Percentiles rank a stretch among this genome's conserved stretches.
phyloP scores from a whole-genome alignment of 2,113 vertebrate genomes.

The Struthidea cinerea region DNA sequence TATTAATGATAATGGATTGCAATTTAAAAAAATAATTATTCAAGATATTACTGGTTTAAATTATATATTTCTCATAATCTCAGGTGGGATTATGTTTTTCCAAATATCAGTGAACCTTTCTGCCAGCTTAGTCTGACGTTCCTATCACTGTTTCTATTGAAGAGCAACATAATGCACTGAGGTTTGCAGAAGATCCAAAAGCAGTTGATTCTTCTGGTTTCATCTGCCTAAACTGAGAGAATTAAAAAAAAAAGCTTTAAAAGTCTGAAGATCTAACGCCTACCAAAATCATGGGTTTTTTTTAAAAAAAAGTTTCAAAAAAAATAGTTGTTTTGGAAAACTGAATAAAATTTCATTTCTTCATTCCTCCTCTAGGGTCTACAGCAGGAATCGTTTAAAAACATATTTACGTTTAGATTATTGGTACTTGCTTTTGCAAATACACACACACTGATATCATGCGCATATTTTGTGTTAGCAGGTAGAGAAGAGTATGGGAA shows the following conservation, averaged over 20 bases:
- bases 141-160: background rate
- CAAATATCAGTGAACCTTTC: background rate
- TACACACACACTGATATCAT: slow-evolving; percentile 47
- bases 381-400: background rate
- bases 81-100: background rate
- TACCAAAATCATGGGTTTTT: background rate
- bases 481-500: slow-evolving; percentile 34
- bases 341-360: background rate
- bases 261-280: background rate
- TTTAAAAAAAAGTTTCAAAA: background rate
- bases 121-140: background rate
- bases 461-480: slow-evolving; percentile 44
- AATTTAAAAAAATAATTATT: background rate
- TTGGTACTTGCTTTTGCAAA: slow-evolving; percentile 6
- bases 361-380: background rate
- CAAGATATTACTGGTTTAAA: background rate
- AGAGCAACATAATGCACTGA: background rate
- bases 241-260: background rate
- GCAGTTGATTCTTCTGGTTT: background rate
- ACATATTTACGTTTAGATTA: background rate
- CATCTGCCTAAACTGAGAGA: background rate
- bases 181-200: background rate
- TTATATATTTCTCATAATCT: background rate
- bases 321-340: background rate
- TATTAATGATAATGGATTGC: background rate